Evolutionary conservation across 1,140 invertebrate genomes (phyloP), one percentile per base, ranked within the genome.

Genomic region (Drosophila nigromelanica): DNA sequence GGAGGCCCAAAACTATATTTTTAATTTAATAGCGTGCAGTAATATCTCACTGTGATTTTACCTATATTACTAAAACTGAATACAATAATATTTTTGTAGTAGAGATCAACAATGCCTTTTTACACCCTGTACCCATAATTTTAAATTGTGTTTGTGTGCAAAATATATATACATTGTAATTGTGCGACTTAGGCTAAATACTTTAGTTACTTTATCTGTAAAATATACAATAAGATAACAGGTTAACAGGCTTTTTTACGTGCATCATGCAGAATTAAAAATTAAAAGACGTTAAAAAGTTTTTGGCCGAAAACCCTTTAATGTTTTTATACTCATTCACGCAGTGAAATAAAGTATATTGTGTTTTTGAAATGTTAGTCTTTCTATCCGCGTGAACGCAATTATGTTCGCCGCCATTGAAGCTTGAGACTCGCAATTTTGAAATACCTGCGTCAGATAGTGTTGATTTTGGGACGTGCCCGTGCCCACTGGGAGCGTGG

Each of bases 1-100:
- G 55, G 93, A 94, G 75, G 92, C 92, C 43, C 92, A 93, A 73
- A 93, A 92, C 78, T 93, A 93, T 87, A 92, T 93, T 64, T 93
- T 92, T 86, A 91, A 93, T 79, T 89, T 89, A 58, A 68, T 86
- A 64, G 70, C 85, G 69, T 90, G 85, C 73, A 90, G 83, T 80
- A 91, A 91, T 69, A 85, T 83, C 58, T 90, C 90, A 77, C 83
- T 90, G 86, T 91, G 90, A 91, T 91, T 90, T 90, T 90, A 86
- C 52, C 73, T 76, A 80, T 87, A 75, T 86, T 86, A 78, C 61
- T 64, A 69, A 68, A n/a, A n/a, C n/a, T n/a, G 54, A 86, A 86
- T 82, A 89, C 74, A 86, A 89, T 80, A 81, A 80, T 89, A 78
- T 82, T 87, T 87, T 76, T 86, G 83, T 89, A 86, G 79, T 73